These are phyloP conservation scores for Balanococcus diminutus DNA, from an alignment of 2,888 invertebrate genomes.

Conservation along the genomic window DNA sequence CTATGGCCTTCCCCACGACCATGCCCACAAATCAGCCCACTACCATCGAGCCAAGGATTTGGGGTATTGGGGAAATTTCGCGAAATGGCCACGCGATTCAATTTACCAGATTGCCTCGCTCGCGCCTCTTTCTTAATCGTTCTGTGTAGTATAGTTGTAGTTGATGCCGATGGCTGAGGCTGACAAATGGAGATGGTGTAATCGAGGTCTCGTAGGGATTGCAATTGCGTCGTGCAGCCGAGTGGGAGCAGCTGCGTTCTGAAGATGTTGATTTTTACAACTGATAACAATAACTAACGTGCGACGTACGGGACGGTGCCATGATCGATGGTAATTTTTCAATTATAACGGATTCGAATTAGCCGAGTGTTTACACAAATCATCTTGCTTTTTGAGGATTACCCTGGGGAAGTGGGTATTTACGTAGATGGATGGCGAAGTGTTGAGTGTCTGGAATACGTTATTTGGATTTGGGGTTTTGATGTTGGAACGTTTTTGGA, in stretches of 20 bases:
- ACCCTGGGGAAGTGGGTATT: not conserved
- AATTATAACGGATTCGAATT: not conserved
- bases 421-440: no score
- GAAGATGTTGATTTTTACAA: not conserved
- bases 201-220: not conserved
- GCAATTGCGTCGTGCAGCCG: not conserved
- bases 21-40: not conserved
- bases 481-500: no score
- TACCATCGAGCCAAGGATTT: not conserved
- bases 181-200: slow-evolving; percentile 28
- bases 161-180: slow-evolving; percentile 15
- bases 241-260: not conserved
- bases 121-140: slow-evolving; percentile 10
- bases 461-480: no score
- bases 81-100: not conserved
- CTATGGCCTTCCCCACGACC: not conserved
- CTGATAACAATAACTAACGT: not conserved
- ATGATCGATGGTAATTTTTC: slow-evolving; percentile 22
- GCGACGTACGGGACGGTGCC: not conserved
- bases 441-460: no score
- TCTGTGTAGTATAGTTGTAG: not conserved
- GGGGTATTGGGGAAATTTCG: not conserved
- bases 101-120: slow-evolving; percentile 27
- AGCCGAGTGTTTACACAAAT: not conserved
- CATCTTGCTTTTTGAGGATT: not conserved